Conservation (phyloP, 2,888 invertebrate species). For the Anoncus sp. region DNA sequence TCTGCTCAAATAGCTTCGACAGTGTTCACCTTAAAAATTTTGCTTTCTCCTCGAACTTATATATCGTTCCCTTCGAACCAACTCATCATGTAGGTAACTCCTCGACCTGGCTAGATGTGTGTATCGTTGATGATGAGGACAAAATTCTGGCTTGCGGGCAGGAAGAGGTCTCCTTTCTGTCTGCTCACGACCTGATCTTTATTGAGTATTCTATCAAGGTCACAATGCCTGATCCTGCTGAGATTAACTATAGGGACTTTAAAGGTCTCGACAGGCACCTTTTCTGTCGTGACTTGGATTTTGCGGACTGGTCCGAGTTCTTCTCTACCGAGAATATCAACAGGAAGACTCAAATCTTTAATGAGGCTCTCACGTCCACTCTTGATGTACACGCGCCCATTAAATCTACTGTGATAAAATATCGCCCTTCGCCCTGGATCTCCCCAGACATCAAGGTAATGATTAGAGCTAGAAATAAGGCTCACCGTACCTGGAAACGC, state of each 20-base stretch:
- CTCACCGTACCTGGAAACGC: background rate
- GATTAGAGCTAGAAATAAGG: background rate
- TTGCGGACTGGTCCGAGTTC: background rate
- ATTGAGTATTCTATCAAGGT: background rate
- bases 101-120: background rate
- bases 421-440: background rate
- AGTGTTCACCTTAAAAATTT: background rate
- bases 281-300: background rate
- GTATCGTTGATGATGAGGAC: background rate
- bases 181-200: background rate
- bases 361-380: background rate
- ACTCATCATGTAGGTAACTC: background rate
- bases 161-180: background rate
- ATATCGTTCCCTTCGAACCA: background rate
- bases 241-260: background rate
- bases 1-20: background rate
- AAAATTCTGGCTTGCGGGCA: background rate
- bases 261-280: background rate
- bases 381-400: background rate
- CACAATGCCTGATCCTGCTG: background rate
- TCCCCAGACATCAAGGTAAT: background rate
- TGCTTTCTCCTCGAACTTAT: background rate
- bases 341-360: background rate
- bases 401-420: background rate
- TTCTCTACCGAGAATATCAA: background rate